These are phyloP conservation scores for Drosophila suzukii DNA, from an alignment of 1,140 invertebrate species.

Conservation along the genomic window DNA sequence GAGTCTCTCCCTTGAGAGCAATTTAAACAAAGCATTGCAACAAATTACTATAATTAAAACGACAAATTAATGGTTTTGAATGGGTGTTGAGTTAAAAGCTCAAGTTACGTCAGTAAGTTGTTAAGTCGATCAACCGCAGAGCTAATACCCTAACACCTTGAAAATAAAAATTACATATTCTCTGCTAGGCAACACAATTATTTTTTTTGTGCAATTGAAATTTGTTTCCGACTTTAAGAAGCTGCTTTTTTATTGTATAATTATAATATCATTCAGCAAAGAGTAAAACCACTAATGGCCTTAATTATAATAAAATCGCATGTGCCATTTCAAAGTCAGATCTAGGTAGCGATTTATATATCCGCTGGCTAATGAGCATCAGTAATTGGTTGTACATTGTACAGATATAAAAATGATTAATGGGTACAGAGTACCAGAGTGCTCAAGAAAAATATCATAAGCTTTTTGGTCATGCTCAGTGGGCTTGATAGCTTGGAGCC, in stretches of 20 bases:
- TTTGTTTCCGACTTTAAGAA: conserved; percentile 5
- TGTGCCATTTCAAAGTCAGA: conserved; percentile 29
- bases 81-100: conserved; percentile 16
- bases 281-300: conserved; percentile 6
- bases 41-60: conserved; percentile 57
- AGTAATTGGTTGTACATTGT: not conserved
- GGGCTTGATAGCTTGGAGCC: conserved; percentile 22
- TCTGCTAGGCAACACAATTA: not conserved
- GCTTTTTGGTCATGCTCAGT: conserved; percentile 37
- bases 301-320: conserved; percentile 23
- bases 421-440: conserved; percentile 8
- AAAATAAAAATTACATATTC: not conserved
- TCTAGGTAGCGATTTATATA: conserved; percentile 9
- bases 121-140: conserved; percentile 1
- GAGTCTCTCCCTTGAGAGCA: conserved; percentile 12
- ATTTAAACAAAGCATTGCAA: conserved; percentile 13
- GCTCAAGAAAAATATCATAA: not conserved
- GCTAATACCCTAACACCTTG: conserved; percentile 2
- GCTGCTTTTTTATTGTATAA: conserved; percentile 7
- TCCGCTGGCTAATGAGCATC: conserved; percentile 34
- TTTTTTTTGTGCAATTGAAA: conserved; percentile 5
- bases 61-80: conserved; percentile 49
- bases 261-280: conserved; percentile 14
- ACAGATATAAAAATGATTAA: not conserved
- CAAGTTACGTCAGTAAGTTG: conserved; percentile 2